Base-by-base conservation (phyloP, 64 coral and sea anemone species). In the Dendrophyllia cribrosa region DNA sequence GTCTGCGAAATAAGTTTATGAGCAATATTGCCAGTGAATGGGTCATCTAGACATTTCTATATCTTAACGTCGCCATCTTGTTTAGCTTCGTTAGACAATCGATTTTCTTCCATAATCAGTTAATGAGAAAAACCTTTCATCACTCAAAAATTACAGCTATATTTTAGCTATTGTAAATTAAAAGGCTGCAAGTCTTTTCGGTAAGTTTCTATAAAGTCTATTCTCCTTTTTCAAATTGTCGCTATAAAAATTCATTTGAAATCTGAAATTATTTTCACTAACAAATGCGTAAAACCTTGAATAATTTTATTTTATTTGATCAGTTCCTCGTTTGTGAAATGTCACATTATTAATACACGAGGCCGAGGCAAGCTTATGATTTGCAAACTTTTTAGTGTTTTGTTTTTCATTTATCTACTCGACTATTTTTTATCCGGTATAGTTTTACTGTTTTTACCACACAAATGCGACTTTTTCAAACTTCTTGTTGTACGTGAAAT, bases 61-160 rank as follows among this genome's bases (percentile, higher is more conserved):
- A 84, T 84, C 61, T n/a, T 51, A 51, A 15, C 50, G 46, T 84
- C 80, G 20, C 20, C 62, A 16, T 51, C 64, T 63, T 84, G 80
- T 68, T 66, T 66, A 48, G 62, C 78, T 48, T 82, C 59, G 77
- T 47, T 4, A 46, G 58, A 64, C 43, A 66, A 83, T 49, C 21
- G 80, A 68, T 14, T 67, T 67, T 84, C 62, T 26, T 44, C 14
- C 7, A 13, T 51, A 49, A 49, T 49, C 80, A 67, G 2, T 84
- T 67, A 67, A 84, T 47, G 34, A 67, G 61, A 51, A 20, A 7
- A 56, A 51, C 9, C 43, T 75, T 84, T 84, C 80, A 68, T 51
- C 59, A 43, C 46, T 50, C 80, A 16, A 51, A 84, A 66, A 84
- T 84, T 84, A 67, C 59, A 68, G 23, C 12, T 11, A 25, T 43